Evolutionary conservation across 2,797 vertebrate genomes (phyloP).

Genomic region (Hydrocynus forskahlii): DNA sequence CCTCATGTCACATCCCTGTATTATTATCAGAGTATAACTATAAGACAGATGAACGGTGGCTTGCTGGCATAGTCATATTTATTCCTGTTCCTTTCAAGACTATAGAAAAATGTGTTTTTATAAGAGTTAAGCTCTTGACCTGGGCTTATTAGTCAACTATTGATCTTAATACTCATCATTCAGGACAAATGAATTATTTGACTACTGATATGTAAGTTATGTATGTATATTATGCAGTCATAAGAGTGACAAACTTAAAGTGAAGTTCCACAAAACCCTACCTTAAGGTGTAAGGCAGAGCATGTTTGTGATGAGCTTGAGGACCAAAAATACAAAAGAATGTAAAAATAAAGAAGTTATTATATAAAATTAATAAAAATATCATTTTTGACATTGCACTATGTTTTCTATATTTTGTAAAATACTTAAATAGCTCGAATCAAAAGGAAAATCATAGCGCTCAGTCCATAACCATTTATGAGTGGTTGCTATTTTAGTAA

Average conservation of each 20-base stretch:
- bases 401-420: no score
- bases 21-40: background rate
- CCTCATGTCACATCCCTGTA: constrained; percentile 2
- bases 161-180: no score
- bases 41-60: background rate
- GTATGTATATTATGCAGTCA: background rate
- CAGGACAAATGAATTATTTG: background rate
- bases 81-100: background rate
- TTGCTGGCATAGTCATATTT: background rate
- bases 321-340: no score
- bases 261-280: background rate
- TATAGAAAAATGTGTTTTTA: background rate
- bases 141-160: no score
- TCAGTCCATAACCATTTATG: background rate
- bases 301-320: no score
- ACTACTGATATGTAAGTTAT: background rate
- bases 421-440: no score
- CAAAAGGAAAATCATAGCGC: background rate
- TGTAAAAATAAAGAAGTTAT: no score
- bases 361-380: no score
- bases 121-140: background rate
- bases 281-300: background rate
- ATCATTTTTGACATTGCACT: no score
- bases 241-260: no score
- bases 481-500: background rate